phyloP scores from a whole-genome alignment of 2,113 vertebrate genomes.

The Addax nasomaculatus region DNA sequence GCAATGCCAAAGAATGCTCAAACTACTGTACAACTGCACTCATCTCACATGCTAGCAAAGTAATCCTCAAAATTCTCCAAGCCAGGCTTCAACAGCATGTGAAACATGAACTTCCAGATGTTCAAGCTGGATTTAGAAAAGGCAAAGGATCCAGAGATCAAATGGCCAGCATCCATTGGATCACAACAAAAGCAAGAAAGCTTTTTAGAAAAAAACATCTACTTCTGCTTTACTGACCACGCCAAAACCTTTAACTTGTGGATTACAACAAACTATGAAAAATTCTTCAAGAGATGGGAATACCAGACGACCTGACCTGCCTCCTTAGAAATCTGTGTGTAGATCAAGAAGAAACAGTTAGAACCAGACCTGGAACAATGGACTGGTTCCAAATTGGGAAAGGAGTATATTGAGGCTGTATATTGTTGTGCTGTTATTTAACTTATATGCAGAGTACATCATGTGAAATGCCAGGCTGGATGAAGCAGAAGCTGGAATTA shows the following conservation, averaged over 20 bases:
- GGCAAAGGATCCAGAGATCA: background rate
- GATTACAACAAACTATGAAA: background rate
- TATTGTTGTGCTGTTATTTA: background rate
- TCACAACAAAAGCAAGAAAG: background rate
- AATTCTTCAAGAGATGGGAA: background rate
- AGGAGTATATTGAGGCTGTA: background rate
- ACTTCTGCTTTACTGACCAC: background rate
- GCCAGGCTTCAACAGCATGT: background rate
- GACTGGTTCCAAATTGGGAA: background rate
- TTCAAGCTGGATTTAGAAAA: background rate
- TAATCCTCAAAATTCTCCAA: background rate
- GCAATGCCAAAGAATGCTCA: background rate
- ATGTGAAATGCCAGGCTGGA: background rate
- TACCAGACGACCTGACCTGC: background rate
- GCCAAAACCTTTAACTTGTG: background rate
- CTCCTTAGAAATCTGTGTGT: background rate
- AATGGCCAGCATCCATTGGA: fast-evolving
- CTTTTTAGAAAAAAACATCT: background rate
- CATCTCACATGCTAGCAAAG: background rate
- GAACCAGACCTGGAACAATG: background rate
- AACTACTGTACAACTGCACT: background rate
- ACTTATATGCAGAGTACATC: background rate
- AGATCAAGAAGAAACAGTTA: background rate
- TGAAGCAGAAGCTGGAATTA: background rate
- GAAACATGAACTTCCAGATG: background rate